Conservation (phyloP, 1,140 invertebrate genomes). For the Stenopsyche tienmushanensis region DNA sequence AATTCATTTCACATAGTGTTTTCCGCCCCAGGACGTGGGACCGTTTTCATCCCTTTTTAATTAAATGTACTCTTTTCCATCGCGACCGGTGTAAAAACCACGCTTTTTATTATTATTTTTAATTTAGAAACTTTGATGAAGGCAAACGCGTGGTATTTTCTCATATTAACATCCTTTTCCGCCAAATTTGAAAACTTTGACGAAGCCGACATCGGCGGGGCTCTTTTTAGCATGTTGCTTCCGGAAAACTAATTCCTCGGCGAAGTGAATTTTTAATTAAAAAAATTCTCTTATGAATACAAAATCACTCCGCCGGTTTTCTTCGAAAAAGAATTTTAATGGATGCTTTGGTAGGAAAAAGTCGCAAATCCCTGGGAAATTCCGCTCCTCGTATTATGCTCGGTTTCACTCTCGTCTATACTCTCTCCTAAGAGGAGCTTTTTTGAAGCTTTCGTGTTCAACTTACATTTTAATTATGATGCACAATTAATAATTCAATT, state of each 20-base stretch:
- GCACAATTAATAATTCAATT: too few species aligned
- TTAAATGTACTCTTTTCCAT: background rate
- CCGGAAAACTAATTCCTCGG: constrained; percentile 19
- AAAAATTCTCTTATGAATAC: constrained; percentile 26
- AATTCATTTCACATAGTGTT: too few species aligned
- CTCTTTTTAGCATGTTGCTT: constrained; percentile 9
- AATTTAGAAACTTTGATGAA: constrained; percentile 16
- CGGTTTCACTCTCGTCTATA: too few species aligned
- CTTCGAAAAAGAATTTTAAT: constrained; percentile 12
- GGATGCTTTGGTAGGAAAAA: constrained; percentile 17
- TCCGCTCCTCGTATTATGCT: too few species aligned
- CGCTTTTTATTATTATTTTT: constrained; percentile 3
- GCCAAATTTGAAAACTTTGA: constrained; percentile 29
- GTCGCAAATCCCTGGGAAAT: too few species aligned
- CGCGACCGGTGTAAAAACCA: background rate
- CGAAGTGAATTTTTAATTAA: constrained; percentile 29
- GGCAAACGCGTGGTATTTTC: constrained; percentile 13
- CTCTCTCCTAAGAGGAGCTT: too few species aligned
- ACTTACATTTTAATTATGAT: too few species aligned
- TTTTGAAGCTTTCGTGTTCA: too few species aligned
- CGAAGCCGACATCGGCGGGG: background rate
- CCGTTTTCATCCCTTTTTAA: background rate
- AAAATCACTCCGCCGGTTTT: constrained; percentile 21
- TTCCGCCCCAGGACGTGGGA: too few species aligned
- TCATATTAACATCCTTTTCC: constrained; percentile 27